Percentiles rank a stretch among this genome's conserved stretches.
Evolutionary conservation across 2,797 vertebrate genomes (phyloP).

Genomic region (Scolopax bukidnonensis): DNA sequence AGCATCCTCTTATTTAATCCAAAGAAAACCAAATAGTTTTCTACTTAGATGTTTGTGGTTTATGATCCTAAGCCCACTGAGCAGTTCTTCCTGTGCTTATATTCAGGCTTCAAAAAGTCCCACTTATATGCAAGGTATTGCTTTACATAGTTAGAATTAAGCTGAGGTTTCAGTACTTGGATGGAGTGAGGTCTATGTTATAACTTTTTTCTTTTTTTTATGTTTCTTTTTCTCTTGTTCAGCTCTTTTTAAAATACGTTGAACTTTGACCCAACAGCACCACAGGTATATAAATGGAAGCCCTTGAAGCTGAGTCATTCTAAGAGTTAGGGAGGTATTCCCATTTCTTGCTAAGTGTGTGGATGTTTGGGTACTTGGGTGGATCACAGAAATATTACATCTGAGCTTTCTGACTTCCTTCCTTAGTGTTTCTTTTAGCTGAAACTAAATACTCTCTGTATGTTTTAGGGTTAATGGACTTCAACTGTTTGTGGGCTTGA

Average conservation of each 20-base stretch:
- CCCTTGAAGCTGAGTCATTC: background rate
- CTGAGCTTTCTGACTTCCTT: background rate
- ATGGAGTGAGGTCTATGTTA: background rate
- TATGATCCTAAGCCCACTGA: background rate
- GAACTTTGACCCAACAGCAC: background rate
- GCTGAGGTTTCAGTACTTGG: background rate
- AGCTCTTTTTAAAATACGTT: background rate
- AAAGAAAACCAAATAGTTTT: background rate
- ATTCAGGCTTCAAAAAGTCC: background rate
- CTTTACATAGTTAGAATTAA: background rate
- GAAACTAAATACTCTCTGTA: background rate
- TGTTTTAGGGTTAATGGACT: background rate
- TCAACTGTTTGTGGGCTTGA: background rate
- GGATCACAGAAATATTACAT: background rate
- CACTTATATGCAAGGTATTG: background rate
- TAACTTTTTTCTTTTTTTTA: background rate
- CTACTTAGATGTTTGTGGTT: background rate
- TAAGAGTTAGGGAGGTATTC: background rate
- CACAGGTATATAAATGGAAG: background rate
- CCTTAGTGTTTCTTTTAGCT: background rate
- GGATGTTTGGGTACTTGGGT: background rate
- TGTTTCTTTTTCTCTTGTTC: background rate
- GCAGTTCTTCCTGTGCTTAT: background rate
- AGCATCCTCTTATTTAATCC: background rate
- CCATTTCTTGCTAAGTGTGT: background rate